Percentiles rank a stretch among this genome's conserved stretches.
Evolutionary conservation across 2,113 vertebrate genomes (phyloP).

Genomic region (Centropus unirufus): DNA sequence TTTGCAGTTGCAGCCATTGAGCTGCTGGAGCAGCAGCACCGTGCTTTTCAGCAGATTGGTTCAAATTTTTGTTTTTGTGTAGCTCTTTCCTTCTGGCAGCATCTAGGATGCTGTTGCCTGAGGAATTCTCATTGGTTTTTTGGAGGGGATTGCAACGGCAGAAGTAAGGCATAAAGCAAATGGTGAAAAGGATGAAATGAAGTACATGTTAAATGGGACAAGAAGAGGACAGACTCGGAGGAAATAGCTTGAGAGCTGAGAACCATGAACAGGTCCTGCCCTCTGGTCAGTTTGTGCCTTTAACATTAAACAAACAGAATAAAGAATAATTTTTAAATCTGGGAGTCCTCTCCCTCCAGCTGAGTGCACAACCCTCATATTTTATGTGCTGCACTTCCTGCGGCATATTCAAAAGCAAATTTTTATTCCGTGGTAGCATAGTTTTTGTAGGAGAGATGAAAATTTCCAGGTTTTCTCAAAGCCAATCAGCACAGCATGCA

Average conservation of each 20-base stretch:
- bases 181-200: background rate
- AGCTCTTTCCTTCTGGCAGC: background rate
- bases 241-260: background rate
- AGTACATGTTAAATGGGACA: background rate
- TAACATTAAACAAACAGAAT: background rate
- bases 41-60: background rate
- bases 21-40: background rate
- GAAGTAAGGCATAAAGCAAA: background rate
- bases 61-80: background rate
- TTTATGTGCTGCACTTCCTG: background rate
- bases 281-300: background rate
- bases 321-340: background rate
- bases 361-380: background rate
- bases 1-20: accelerated
- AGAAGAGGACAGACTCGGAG: background rate
- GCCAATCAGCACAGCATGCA: background rate
- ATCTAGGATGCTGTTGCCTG: background rate
- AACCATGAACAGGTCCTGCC: background rate
- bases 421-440: background rate
- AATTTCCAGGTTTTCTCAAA: background rate
- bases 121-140: background rate
- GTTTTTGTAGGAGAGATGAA: background rate
- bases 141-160: background rate
- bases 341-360: background rate
- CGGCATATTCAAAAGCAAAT: background rate